Conservation (phyloP, 2,113 vertebrate species). For the Gracilinanus agilis region DNA sequence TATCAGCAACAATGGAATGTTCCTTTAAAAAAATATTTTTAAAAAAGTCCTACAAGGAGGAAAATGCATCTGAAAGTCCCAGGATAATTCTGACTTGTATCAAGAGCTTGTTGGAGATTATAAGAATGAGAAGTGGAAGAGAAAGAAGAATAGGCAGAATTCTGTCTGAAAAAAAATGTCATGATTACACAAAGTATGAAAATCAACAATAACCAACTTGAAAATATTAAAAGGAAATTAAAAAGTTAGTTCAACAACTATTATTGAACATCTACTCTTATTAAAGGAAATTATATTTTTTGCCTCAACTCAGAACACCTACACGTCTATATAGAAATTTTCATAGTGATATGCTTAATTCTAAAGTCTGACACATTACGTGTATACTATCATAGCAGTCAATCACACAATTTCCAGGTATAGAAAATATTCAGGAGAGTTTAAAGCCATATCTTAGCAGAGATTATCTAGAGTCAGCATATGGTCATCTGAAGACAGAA, state of each 20-base stretch:
- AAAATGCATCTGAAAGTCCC: background rate
- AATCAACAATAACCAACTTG: background rate
- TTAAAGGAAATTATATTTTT: conserved; percentile 20
- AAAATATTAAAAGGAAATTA: background rate
- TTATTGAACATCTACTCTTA: background rate
- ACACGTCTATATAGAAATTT: background rate
- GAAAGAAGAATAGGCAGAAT: background rate
- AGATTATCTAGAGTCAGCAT: background rate
- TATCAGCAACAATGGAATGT: background rate
- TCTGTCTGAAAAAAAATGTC: background rate
- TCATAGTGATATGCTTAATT: background rate
- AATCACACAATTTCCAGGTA: background rate
- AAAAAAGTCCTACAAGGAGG: background rate
- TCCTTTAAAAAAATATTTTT: background rate
- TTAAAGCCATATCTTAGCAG: background rate
- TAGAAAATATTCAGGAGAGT: background rate
- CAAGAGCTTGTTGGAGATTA: background rate
- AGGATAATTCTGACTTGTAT: background rate
- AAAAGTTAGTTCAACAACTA: background rate
- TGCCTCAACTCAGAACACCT: background rate
- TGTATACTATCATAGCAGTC: background rate
- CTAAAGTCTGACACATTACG: background rate
- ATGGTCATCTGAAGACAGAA: background rate
- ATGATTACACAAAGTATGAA: background rate
- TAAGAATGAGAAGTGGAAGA: background rate